Conservation (phyloP, 2,888 invertebrate genomes). For the Eupithecia dodoneata region DNA sequence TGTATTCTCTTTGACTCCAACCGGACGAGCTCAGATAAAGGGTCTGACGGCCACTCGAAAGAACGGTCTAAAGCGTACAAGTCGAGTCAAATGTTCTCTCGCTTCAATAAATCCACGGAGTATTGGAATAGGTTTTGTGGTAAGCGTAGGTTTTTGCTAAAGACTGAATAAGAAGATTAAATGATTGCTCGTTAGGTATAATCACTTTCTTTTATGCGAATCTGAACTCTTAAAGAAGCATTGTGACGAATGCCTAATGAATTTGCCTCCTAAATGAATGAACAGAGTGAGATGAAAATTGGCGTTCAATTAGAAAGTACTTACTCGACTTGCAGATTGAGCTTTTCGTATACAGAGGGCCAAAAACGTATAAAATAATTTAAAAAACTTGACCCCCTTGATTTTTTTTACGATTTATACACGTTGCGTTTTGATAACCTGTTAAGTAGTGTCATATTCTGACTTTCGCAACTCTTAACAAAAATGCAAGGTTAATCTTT, state of each 20-base stretch:
- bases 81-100: conserved; percentile 45
- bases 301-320: too few relatives aligned
- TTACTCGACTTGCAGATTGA: too few relatives aligned
- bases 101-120: conserved; percentile 36
- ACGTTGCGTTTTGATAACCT: too few relatives aligned
- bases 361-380: too few relatives aligned
- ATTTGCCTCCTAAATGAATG: too few relatives aligned
- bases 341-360: too few relatives aligned
- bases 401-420: too few relatives aligned
- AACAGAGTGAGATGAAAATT: too few relatives aligned
- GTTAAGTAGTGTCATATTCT: not conserved
- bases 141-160: conserved; percentile 4
- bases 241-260: too few relatives aligned
- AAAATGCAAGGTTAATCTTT: not conserved
- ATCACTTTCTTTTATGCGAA: not conserved
- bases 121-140: conserved; percentile 14
- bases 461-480: not conserved
- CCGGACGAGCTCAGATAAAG: not conserved
- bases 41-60: conserved; percentile 26
- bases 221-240: not conserved
- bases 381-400: too few relatives aligned
- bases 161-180: not conserved
- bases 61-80: conserved; percentile 39
- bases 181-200: not conserved
- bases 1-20: not conserved